A percentile compares a stretch with the other conserved stretches of the same genome.
Conservation (phyloP, 2,113 vertebrate species). For the Salvelinus namaycush region DNA sequence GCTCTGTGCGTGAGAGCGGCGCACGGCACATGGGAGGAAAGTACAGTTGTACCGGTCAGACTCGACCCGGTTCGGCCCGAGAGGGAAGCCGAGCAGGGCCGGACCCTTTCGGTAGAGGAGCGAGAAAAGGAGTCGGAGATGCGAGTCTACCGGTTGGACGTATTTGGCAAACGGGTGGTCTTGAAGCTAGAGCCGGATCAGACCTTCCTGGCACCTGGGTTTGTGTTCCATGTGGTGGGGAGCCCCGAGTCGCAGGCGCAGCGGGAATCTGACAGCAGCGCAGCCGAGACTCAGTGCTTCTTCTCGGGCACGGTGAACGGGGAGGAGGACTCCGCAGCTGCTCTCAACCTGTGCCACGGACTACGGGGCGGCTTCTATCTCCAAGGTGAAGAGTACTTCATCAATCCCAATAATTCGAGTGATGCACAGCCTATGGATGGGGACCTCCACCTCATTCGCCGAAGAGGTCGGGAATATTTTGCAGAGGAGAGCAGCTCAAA, state of each 20-base stretch:
- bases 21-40: slow-evolving; percentile 74
- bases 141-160: slow-evolving; percentile 79
- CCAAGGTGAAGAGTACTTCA: slow-evolving; percentile 82
- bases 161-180: slow-evolving; percentile 78
- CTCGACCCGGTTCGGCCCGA: slow-evolving; percentile 53
- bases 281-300: slow-evolving; percentile 82
- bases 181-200: slow-evolving; percentile 84
- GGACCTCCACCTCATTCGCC: slow-evolving; percentile 65
- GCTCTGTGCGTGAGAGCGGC: slow-evolving; percentile 65
- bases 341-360: slow-evolving; percentile 88
- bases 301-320: slow-evolving; percentile 87
- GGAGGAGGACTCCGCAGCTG: slow-evolving; percentile 82
- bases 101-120: slow-evolving; percentile 64
- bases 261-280: slow-evolving; percentile 45
- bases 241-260: slow-evolving; percentile 44
- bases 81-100: slow-evolving; percentile 43
- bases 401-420: slow-evolving; percentile 74
- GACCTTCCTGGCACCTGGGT: slow-evolving; percentile 86
- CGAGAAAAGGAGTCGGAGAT: slow-evolving; percentile 64
- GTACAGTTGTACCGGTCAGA: slow-evolving; percentile 73
- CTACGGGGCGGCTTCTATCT: slow-evolving; percentile 88
- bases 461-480: slow-evolving; percentile 50
- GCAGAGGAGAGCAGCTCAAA: slow-evolving; percentile 72
- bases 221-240: slow-evolving; percentile 84
- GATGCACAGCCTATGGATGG: slow-evolving; percentile 38